These are phyloP conservation scores for Labroides dimidiatus DNA, from an alignment of 2,797 vertebrate species.

Conservation along the genomic window DNA sequence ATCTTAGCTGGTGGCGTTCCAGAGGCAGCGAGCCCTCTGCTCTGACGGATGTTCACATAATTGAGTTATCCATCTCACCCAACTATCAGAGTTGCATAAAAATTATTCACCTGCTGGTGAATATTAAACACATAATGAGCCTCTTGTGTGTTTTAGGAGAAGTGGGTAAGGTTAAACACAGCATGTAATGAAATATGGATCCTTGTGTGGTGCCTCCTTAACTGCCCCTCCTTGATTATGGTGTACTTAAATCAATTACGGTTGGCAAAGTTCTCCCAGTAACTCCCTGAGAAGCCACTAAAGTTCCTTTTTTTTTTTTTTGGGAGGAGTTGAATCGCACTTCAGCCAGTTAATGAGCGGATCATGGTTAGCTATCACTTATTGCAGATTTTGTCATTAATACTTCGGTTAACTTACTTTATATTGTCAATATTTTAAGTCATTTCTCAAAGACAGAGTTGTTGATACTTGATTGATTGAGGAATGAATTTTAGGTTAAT, in stretches of 20 bases:
- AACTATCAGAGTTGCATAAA: conserved; percentile 98
- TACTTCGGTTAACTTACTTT: conserved; percentile 11
- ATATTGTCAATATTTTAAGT: conserved; percentile 15
- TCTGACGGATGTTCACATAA: conserved; percentile 98
- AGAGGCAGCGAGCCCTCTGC: conserved; percentile 85
- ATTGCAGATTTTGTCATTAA: conserved; percentile 3
- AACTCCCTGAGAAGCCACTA: conserved; percentile 38
- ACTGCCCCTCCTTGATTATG: conserved; percentile 67
- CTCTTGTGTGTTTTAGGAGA: conserved; percentile 94
- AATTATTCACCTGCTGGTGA: conserved; percentile 99
- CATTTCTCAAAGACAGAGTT: neutral
- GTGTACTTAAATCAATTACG: conserved; percentile 73
- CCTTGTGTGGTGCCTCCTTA: conserved; percentile 64
- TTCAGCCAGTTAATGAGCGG: neutral
- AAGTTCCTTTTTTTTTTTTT: conserved; percentile 40
- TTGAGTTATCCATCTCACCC: conserved; percentile 99
- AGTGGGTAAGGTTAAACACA: conserved; percentile 87
- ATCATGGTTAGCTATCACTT: neutral
- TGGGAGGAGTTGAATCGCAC: conserved; percentile 12
- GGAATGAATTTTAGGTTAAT: conserved; percentile 21
- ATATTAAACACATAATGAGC: conserved; percentile 98
- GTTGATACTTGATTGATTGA: conserved; percentile 30
- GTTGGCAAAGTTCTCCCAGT: conserved; percentile 80
- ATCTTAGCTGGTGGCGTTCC: conserved; percentile 95
- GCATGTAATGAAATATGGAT: conserved; percentile 82